A percentile compares a stretch with the other conserved stretches of the same genome.
phyloP scores from a whole-genome alignment of 2,797 vertebrate genomes.

The Margarornis squamiger region DNA sequence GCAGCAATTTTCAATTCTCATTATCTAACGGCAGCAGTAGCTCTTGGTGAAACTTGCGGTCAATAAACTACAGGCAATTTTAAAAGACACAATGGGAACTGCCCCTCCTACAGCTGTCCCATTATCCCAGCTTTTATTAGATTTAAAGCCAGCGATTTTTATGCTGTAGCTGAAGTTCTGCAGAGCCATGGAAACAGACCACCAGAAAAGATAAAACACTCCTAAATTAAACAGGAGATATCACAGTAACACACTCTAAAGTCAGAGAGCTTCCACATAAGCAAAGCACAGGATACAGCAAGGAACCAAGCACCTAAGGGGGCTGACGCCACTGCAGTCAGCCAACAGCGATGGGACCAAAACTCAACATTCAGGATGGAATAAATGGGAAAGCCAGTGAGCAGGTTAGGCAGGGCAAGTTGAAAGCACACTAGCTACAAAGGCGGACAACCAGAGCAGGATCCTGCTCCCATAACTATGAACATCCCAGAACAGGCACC shows the following conservation, averaged over 20 bases:
- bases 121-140: slow-evolving; percentile 72
- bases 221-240: slow-evolving; percentile 38
- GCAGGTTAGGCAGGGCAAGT: not conserved
- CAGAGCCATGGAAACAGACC: slow-evolving; percentile 63
- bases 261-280: not conserved
- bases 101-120: slow-evolving; percentile 65
- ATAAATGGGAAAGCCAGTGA: not conserved
- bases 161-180: slow-evolving; percentile 49
- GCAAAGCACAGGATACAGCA: not conserved
- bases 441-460: not conserved
- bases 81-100: slow-evolving; percentile 65
- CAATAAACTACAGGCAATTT: slow-evolving; percentile 71
- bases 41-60: slow-evolving; percentile 66
- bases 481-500: not conserved
- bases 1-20: slow-evolving; percentile 69
- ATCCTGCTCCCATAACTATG: not conserved
- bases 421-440: not conserved
- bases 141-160: slow-evolving; percentile 64
- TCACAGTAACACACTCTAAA: not conserved
- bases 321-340: not conserved
- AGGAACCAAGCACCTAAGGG: not conserved
- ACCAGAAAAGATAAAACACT: slow-evolving; percentile 63
- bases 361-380: not conserved
- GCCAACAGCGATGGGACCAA: accelerated
- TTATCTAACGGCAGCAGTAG: slow-evolving; percentile 60